Base-by-base conservation (phyloP, 2,888 invertebrate genomes). In the Trachelus stipa region DNA sequence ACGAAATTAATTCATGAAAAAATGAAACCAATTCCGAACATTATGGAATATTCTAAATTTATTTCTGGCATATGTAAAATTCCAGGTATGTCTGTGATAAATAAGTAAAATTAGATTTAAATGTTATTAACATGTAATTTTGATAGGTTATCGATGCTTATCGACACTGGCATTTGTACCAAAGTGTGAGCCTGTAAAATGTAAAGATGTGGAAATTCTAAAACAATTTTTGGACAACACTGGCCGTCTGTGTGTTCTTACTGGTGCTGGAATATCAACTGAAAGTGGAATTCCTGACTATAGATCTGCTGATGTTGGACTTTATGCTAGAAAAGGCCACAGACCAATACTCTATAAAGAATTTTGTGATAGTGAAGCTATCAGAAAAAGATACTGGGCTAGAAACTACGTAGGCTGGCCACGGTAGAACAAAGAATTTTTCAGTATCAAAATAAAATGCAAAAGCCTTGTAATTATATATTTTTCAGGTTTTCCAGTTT, bases 271-370 rank as follows among this genome's bases (percentile, higher is more conserved):
- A 40, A 95, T 99, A 86, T 99, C 99, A 0, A 99, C 99, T 1
- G 99, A 99, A 93, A 98, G 98, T 89, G 98, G 98, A 79, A 97
- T 98, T 87, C 98, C 98, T 11, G 98, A 98, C 91, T 98, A 98
- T 89, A 94, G 98, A 84, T 98, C 98, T 0, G 96, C 96, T 92
- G 96, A 95, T 80, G 98, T 98, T 23, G 98, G 98, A 0, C 92
- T 98, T 12, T 99, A 98, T 91, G 97, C 98, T 0, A 94, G 96
- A 12, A 96, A 95, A 79, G 95, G 95, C 85, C 95, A 95, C 85
- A 95, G 96, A 87, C 99, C 99, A 0, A 94, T 98, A 37, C 95
- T 96, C 84, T 96, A 97, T 88, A 94, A 95, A 91, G 97, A 98
- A 82, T 99, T 98, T 92, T 91, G 96, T 0, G 94, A 94, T 83